phyloP scores from a whole-genome alignment of 2,888 invertebrate genomes.

The Cyrtodaria siliqua region DNA sequence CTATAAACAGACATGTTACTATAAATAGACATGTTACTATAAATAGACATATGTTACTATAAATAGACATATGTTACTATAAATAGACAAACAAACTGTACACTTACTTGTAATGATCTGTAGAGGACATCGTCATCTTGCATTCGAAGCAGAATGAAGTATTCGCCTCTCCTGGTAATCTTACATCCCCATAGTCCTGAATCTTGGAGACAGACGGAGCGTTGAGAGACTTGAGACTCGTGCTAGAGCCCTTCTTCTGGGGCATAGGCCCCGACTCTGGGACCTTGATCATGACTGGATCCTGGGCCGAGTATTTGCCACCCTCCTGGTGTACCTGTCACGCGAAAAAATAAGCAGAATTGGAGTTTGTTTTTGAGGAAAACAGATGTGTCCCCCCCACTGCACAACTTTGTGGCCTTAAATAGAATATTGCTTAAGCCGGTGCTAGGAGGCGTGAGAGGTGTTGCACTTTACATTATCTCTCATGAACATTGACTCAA shows the following conservation, averaged over 20 bases:
- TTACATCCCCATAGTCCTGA: slow-evolving; percentile 71
- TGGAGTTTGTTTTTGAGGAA: no score
- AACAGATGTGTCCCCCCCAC: no score
- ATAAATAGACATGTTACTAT: no score
- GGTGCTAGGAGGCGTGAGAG: no score
- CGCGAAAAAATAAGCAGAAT: neutral
- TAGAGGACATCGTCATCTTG: slow-evolving; percentile 78
- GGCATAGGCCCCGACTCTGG: slow-evolving; percentile 61
- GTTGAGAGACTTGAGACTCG: slow-evolving; percentile 80
- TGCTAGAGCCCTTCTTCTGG: slow-evolving; percentile 31
- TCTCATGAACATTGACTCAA: no score
- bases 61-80: no score
- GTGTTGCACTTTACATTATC: no score
- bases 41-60: no score
- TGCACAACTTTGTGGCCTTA: neutral
- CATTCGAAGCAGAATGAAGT: slow-evolving; percentile 83
- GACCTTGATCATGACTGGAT: slow-evolving; percentile 80
- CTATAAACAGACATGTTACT: no score
- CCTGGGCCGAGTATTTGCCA: slow-evolving; percentile 66
- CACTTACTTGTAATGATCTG: slow-evolving; percentile 92
- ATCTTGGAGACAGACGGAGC: slow-evolving; percentile 80
- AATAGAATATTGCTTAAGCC: no score
- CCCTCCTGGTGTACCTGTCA: neutral
- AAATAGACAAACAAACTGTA: no score
- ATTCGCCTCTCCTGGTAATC: slow-evolving; percentile 62